Conservation (phyloP, 2,888 invertebrate genomes). For the Crocallis elinguaria region DNA sequence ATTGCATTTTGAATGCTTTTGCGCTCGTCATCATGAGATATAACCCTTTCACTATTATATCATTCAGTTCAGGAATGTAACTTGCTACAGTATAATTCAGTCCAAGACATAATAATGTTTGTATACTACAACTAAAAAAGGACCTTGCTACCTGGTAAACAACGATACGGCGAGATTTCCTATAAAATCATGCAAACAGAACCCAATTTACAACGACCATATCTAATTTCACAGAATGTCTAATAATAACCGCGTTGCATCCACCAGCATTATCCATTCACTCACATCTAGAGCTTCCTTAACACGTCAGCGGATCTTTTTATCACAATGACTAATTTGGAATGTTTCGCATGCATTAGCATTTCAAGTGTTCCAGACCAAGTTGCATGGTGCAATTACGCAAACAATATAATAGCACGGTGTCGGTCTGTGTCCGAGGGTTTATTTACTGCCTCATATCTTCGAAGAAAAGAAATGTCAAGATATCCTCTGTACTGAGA, state of each 20-base stretch:
- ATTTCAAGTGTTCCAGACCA: constrained; percentile 52
- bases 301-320: constrained; percentile 37
- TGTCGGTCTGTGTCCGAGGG: constrained; percentile 59
- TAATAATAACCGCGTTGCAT: constrained; percentile 15
- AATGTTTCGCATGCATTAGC: constrained; percentile 67
- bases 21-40: too few relatives aligned
- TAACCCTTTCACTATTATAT: too few relatives aligned
- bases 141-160: too few relatives aligned
- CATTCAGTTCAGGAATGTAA: too few relatives aligned
- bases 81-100: too few relatives aligned
- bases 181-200: too few relatives aligned
- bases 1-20: too few relatives aligned
- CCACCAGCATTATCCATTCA: constrained; percentile 33
- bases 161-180: too few relatives aligned
- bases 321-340: constrained; percentile 59
- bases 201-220: too few relatives aligned
- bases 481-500: constrained; percentile 58
- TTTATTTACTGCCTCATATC: constrained; percentile 62
- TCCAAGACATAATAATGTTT: too few relatives aligned
- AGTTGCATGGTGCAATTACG: constrained; percentile 69
- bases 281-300: constrained; percentile 34
- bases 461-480: constrained; percentile 66
- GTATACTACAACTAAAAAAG: too few relatives aligned
- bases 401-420: constrained; percentile 75
- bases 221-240: constrained; percentile 2